Percentiles rank a stretch among this genome's conserved stretches.
phyloP scores from a whole-genome alignment of 1,140 invertebrate genomes.

The Drosophila sulfurigaster region DNA sequence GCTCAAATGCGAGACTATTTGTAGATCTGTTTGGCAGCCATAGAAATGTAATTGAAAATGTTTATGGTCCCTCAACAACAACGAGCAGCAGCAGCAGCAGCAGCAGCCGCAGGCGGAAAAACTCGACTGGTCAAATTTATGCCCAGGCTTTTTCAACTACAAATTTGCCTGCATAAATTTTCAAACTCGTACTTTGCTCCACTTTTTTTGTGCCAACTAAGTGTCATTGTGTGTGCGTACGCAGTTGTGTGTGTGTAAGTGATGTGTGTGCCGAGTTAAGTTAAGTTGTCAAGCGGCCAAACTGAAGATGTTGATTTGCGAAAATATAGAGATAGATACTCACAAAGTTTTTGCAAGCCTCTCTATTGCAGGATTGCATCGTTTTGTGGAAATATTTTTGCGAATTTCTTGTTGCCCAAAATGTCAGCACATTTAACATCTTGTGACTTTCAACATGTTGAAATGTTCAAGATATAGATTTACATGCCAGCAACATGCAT shows the following conservation, averaged over 20 bases:
- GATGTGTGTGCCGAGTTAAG: constrained; percentile 15
- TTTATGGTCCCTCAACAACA: constrained; percentile 43
- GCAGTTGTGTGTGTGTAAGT: background rate
- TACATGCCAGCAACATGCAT: background rate
- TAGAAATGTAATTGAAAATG: constrained; percentile 66
- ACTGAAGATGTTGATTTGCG: constrained; percentile 4
- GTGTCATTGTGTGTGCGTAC: constrained; percentile 9
- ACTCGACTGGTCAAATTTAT: constrained; percentile 51
- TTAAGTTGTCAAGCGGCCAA: constrained; percentile 24
- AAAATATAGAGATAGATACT: constrained; percentile 7
- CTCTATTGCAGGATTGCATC: background rate
- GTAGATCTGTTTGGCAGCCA: constrained; percentile 51
- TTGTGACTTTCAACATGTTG: background rate
- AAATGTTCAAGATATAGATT: background rate
- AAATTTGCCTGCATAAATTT: constrained; percentile 74
- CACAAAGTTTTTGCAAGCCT: background rate
- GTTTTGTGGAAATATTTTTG: background rate
- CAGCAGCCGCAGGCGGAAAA: constrained; percentile 16
- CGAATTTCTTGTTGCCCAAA: background rate
- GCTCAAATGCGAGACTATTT: constrained; percentile 62
- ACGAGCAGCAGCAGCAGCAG: constrained; percentile 2
- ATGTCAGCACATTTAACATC: background rate
- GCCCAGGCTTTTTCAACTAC: constrained; percentile 28
- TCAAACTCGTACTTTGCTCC: constrained; percentile 21
- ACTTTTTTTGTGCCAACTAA: constrained; percentile 54